Evolutionary conservation across 2,113 vertebrate genomes (phyloP), one percentile per base, ranked within the genome.

Genomic region (Corythoichthys intestinalis): DNA sequence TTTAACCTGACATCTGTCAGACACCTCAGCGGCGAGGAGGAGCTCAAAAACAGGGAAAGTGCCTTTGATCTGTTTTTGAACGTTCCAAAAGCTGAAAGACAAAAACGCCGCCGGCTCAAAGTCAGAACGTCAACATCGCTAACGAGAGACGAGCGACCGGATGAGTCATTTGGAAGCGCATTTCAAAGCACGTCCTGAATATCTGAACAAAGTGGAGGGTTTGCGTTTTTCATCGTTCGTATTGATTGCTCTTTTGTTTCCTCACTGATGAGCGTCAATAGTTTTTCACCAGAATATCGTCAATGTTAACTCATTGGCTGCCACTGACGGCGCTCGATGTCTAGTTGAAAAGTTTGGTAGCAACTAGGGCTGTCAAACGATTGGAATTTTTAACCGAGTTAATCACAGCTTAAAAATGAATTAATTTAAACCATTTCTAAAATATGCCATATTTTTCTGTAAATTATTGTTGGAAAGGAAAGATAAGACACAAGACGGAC

Each of bases 41-140:
- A 70, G 46, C 37, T 9, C 11, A 12, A 12, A 38, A 37, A 15
- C 41, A 13, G 1, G 8, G 8, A 47, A 46, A 47, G 3, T 17
- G 10, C 20, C 38, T 67, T 60, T 73, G 28, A 71, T 69, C n/a
- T 63, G 37, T 58, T 66, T 20, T 46, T 48, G 20, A 64, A 56
- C 47, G 56, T n/a, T 62, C 54, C n/a, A 54, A 69, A 4, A 54
- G 49, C 66, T 12, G 6, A 65, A 56, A 47, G 70, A 62, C 14
- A 11, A 48, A 62, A 68, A 61, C 0, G 57, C 5, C 15, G 10
- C 17, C 35, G 15, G 28, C 11, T 38, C 15, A 39, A 49, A 49
- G n/a, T 53, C 59, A 11, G 50, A 38, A 8, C 37, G 17, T 47
- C 57, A 34, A 17, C 50, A 41, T 9, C 28, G 37, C 14, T 53